Evolutionary conservation across 92 coral and sea anemone genomes (phyloP).

Genomic region (Zoanthus sociatus): DNA sequence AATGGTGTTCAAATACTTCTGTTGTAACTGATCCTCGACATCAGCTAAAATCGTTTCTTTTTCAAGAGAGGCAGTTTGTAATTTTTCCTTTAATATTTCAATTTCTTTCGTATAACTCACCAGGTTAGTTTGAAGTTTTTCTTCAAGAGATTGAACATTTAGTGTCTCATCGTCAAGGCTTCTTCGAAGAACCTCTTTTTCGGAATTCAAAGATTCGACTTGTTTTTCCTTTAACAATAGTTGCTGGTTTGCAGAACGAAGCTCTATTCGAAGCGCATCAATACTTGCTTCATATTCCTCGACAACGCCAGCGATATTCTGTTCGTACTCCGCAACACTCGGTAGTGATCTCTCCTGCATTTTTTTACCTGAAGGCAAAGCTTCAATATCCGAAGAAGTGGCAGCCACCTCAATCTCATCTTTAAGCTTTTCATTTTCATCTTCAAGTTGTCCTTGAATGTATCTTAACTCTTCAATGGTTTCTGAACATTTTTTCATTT

Average conservation of each 20-base stretch:
- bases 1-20: slow-evolving; percentile 5
- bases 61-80: slow-evolving; percentile 36
- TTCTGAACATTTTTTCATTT: slow-evolving; percentile 39
- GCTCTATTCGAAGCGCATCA: slow-evolving; percentile 8
- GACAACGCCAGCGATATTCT: slow-evolving; percentile 17
- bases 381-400: slow-evolving; percentile 9
- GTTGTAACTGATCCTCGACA: slow-evolving; percentile 32
- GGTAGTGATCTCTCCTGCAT: background rate
- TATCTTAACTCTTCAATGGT: slow-evolving; percentile 58
- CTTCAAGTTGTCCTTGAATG: slow-evolving; percentile 52
- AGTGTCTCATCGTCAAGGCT: slow-evolving; percentile 78
- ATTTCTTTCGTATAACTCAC: slow-evolving; percentile 2
- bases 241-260: slow-evolving; percentile 21
- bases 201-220: slow-evolving; percentile 71
- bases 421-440: slow-evolving; percentile 69
- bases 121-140: slow-evolving; percentile 45
- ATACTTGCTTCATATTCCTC: slow-evolving; percentile 38
- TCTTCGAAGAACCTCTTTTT: slow-evolving; percentile 76
- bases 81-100: background rate
- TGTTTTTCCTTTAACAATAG: slow-evolving; percentile 22
- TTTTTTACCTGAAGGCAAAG: background rate
- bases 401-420: slow-evolving; percentile 52
- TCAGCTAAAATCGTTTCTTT: slow-evolving; percentile 40
- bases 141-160: slow-evolving; percentile 64
- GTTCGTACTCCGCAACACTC: slow-evolving; percentile 22